These are phyloP conservation scores for Actinia equina DNA, from an alignment of 64 coral and sea anemone species.

Conservation along the genomic window DNA sequence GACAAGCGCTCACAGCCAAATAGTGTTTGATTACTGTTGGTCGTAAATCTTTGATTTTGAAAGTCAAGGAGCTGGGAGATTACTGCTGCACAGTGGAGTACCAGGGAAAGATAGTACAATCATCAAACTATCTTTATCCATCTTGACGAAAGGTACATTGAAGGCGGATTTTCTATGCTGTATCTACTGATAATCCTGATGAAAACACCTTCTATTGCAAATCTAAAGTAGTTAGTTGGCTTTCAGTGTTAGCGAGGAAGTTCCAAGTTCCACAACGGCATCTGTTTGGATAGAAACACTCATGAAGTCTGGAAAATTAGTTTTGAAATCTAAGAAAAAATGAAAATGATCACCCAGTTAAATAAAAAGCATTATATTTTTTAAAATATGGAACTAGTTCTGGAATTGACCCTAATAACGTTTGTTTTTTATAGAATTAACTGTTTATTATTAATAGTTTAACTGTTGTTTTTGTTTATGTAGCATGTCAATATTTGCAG, in stretches of 20 bases:
- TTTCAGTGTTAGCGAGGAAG: not conserved
- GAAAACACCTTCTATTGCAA: not conserved
- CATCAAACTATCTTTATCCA: slow-evolving; percentile 17
- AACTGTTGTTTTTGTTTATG: too few relatives aligned
- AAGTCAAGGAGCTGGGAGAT: slow-evolving; percentile 36
- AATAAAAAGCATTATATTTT: too few relatives aligned
- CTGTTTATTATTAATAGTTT: too few relatives aligned
- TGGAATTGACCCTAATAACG: too few relatives aligned
- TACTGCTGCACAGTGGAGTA: slow-evolving; percentile 31
- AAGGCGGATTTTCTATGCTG: not conserved
- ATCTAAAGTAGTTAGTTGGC: not conserved
- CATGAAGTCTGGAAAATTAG: not conserved
- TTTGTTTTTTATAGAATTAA: too few relatives aligned
- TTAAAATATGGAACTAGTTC: too few relatives aligned
- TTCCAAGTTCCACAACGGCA: not conserved
- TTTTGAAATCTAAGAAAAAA: not conserved
- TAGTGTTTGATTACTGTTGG: slow-evolving; percentile 18
- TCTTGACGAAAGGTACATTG: not conserved
- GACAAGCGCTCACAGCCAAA: slow-evolving; percentile 34
- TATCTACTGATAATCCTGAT: not conserved
- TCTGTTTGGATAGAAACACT: not conserved
- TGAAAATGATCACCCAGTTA: too few relatives aligned
- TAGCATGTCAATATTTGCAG: too few relatives aligned
- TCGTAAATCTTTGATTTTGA: slow-evolving; percentile 1
- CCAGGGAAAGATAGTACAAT: slow-evolving; percentile 12